Evolutionary conservation across 2,888 invertebrate species (phyloP), one percentile per base, ranked within the genome.

Genomic region (Hypena proboscidalis): DNA sequence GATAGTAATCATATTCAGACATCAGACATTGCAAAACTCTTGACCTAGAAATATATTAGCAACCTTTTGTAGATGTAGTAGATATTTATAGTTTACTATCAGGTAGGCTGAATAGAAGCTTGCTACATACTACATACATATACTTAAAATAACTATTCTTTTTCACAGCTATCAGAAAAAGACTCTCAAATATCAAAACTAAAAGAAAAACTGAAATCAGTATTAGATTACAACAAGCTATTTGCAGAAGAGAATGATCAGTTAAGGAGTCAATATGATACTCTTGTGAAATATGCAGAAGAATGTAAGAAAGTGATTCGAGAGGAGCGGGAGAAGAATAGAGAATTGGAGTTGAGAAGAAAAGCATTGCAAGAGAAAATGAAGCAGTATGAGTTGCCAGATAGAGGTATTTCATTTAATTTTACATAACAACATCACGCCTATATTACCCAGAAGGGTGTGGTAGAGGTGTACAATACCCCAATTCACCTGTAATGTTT

Each of bases 171-270:
- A 33, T 88, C 93, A 37, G 92, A 93, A 60, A 94, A 92, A 73
- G 93, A 94, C 34, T 74, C 85, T 7, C 88, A 93, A 61, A 91
- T 94, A 67, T 74, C 87, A 37, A 94, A 93, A 70, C 73, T 95
- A 3, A 92, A 93, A 35, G 93, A 94, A 29, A 94, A 94, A 66
- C 74, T 94, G 0, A 87, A 91, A 50, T 82, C 88, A 0, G 83
- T 94, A 0, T 85, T 94, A 35, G 91, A 92, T 30, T 92, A 92
- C 55, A 94, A 95, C 69, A 92, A 92, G 40, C 85, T 94, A 22
- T 92, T 94, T 50, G 90, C 92, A 0, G 90, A 92, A 46, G 94
- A 94, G 67, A 94, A 94, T 54, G 92, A 92, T 44, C 83, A 87
- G 23, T 72, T 95, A 4, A 90, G 90, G 58, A 71, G 58, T 0